A percentile compares a stretch with the other conserved stretches of the same genome.
These are phyloP conservation scores for Allobates femoralis DNA, from an alignment of 2,797 vertebrate species.

Conservation along the genomic window DNA sequence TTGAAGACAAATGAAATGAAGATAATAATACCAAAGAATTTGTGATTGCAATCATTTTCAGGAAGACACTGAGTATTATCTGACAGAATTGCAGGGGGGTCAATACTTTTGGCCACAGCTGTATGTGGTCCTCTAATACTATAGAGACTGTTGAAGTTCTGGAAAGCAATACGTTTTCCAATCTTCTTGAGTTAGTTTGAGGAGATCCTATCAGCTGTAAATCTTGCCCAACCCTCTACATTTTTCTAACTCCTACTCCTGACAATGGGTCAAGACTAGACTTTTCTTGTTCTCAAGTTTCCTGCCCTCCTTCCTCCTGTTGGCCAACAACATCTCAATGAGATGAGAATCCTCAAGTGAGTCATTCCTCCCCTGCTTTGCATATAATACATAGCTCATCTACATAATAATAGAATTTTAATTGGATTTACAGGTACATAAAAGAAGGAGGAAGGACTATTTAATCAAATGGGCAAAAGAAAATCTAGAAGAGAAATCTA, in stretches of 20 bases:
- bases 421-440: not conserved
- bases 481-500: no score
- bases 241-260: not conserved
- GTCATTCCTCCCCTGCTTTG: not conserved
- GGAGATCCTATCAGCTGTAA: not conserved
- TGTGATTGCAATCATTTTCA: no score
- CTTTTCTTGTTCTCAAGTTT: not conserved
- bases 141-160: no score
- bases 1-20: no score
- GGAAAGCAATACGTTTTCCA: no score
- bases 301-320: not conserved
- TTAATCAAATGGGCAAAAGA: not conserved
- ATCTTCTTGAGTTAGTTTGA: not conserved
- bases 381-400: not conserved
- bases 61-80: no score
- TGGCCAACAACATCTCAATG: no score
- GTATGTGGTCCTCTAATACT: no score
- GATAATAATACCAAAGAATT: no score
- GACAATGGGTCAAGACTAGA: not conserved
- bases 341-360: no score
- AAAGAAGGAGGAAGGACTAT: not conserved
- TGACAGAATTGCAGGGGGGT: no score
- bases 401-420: not conserved
- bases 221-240: not conserved
- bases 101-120: no score